A percentile compares a stretch with the other conserved stretches of the same genome.
Evolutionary conservation across 2,113 vertebrate species (phyloP).

Genomic region (Siniperca chuatsi): DNA sequence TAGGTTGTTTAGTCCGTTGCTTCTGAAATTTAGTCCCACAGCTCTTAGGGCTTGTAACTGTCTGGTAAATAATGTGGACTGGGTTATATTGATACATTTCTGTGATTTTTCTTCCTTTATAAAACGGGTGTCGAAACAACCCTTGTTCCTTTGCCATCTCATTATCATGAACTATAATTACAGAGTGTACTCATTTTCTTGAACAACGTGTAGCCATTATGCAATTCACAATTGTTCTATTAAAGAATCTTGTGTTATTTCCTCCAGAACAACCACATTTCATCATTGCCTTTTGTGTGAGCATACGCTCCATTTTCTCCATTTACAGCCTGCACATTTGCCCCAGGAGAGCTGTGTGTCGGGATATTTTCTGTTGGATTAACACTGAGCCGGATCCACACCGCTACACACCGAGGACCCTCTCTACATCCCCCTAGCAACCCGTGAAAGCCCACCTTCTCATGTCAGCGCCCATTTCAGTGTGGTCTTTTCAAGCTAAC

Average conservation of each 20-base stretch:
- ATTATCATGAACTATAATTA: conserved; percentile 61
- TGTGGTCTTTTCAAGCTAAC: conserved; percentile 31
- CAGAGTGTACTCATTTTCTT: conserved; percentile 34
- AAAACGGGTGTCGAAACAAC: conserved; percentile 9
- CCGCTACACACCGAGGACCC: conserved; percentile 25
- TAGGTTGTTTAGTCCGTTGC: background rate
- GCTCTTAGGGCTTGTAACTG: conserved; percentile 21
- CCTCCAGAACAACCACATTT: conserved; percentile 58
- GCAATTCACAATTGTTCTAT: conserved; percentile 52
- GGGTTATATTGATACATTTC: conserved; percentile 18
- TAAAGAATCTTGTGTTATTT: conserved; percentile 61
- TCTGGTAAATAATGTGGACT: conserved; percentile 3
- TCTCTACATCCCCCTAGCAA: conserved; percentile 26
- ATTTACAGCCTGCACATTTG: conserved; percentile 46
- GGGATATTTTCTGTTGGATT: conserved; percentile 58
- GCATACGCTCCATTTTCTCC: conserved; percentile 50
- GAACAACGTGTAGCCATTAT: conserved; percentile 57
- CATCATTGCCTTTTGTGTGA: conserved; percentile 55
- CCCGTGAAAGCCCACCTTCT: conserved; percentile 42
- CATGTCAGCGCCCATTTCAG: conserved; percentile 33
- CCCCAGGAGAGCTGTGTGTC: conserved; percentile 49
- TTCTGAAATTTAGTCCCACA: conserved; percentile 6
- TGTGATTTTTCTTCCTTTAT: conserved; percentile 20
- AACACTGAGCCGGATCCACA: conserved; percentile 38
- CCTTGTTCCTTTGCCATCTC: conserved; percentile 34